These are phyloP conservation scores for Allenopithecus nigroviridis DNA, from an alignment of 2,797 vertebrate species.

Conservation along the genomic window DNA sequence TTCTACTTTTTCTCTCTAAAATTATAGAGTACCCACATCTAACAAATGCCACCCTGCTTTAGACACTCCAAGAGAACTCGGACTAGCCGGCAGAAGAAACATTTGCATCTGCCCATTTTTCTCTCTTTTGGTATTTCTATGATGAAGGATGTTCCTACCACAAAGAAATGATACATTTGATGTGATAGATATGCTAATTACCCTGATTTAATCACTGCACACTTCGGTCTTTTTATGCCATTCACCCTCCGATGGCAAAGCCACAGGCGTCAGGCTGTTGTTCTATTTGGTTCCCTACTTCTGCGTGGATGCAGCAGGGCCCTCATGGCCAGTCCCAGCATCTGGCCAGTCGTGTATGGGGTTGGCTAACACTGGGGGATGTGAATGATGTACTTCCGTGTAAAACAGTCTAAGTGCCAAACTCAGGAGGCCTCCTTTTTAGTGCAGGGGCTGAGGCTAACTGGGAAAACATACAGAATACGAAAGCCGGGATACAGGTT, in stretches of 20 bases:
- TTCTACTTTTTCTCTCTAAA: background rate
- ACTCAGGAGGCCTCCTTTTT: background rate
- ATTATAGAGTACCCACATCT: background rate
- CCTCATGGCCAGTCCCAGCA: rapidly evolving
- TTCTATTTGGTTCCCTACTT: background rate
- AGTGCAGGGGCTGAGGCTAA: background rate
- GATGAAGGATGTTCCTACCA: background rate
- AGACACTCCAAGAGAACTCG: background rate
- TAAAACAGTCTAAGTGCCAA: background rate
- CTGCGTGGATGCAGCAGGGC: background rate
- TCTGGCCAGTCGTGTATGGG: background rate
- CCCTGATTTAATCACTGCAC: too few relatives aligned
- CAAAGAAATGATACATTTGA: too few relatives aligned
- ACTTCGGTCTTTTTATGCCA: background rate
- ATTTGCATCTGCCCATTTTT: background rate
- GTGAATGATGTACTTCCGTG: background rate
- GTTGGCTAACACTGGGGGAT: background rate
- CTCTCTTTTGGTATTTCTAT: background rate
- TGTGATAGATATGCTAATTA: too few relatives aligned
- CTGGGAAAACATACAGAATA: background rate
- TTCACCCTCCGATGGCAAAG: background rate
- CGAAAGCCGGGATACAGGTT: background rate
- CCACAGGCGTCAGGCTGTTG: background rate
- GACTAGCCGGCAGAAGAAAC: background rate
- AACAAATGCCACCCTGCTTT: background rate